Evolutionary conservation across 2,797 vertebrate genomes (phyloP).

Genomic region (Pangasius mekongensis): DNA sequence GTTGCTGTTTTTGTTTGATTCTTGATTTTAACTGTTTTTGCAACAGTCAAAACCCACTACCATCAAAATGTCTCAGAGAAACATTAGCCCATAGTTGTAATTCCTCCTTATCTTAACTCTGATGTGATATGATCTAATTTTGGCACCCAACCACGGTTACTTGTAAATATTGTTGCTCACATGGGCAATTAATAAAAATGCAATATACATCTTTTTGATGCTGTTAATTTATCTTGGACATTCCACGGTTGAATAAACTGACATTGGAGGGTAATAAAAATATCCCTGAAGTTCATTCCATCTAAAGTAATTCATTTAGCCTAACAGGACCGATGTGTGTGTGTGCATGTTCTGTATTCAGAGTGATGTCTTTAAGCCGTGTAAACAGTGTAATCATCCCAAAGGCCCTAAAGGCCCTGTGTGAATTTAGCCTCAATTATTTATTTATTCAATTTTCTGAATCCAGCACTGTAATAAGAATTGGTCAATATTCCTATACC

Average conservation of each 20-base stretch:
- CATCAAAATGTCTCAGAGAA: slow-evolving; percentile 3
- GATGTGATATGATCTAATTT: slow-evolving; percentile 21
- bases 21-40: background rate
- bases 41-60: slow-evolving; percentile 10
- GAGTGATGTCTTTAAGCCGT: slow-evolving; percentile 21
- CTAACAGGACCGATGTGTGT: slow-evolving; percentile 30
- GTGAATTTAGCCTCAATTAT: slow-evolving; percentile 42
- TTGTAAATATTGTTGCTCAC: slow-evolving; percentile 28
- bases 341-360: slow-evolving; percentile 39
- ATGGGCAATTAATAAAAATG: slow-evolving; percentile 30
- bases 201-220: slow-evolving; percentile 28
- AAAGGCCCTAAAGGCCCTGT: slow-evolving; percentile 13
- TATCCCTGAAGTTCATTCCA: slow-evolving; percentile 11
- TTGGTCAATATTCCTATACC: background rate
- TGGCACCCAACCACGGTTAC: slow-evolving; percentile 27
- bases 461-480: background rate
- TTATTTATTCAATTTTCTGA: background rate
- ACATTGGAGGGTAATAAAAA: slow-evolving; percentile 17
- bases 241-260: slow-evolving; percentile 19
- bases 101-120: slow-evolving; percentile 38
- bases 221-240: slow-evolving; percentile 33
- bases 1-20: slow-evolving; percentile 19
- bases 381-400: slow-evolving; percentile 33
- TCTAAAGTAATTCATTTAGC: slow-evolving; percentile 13
- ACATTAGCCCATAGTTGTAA: slow-evolving; percentile 43